phyloP scores from a whole-genome alignment of 2,797 vertebrate genomes.

The Oreonectes daqikongensis region DNA sequence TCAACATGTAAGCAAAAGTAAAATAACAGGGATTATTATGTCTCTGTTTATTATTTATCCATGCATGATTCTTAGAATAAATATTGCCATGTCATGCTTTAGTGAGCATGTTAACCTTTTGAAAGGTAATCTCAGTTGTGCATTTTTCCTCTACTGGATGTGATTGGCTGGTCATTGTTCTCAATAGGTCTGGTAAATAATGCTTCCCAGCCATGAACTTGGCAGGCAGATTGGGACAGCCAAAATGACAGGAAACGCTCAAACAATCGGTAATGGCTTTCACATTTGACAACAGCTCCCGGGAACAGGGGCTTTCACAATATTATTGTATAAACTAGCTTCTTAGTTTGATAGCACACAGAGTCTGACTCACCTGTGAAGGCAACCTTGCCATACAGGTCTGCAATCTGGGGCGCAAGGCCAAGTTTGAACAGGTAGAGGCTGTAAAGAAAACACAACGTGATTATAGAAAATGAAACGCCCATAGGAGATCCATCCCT shows the following conservation, averaged over 20 bases:
- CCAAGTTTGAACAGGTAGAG: slow-evolving; percentile 98
- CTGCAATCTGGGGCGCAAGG: slow-evolving; percentile 96
- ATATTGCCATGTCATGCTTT: slow-evolving; percentile 20
- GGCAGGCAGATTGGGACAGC: slow-evolving; percentile 53
- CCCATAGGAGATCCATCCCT: not conserved
- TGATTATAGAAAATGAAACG: not conserved
- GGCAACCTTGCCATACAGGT: slow-evolving; percentile 96
- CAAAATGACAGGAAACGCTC: slow-evolving; percentile 69
- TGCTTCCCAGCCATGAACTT: slow-evolving; percentile 57
- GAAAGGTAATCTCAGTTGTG: slow-evolving; percentile 12
- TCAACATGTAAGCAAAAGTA: not conserved
- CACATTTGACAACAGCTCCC: slow-evolving; percentile 60
- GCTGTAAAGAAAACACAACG: slow-evolving; percentile 69
- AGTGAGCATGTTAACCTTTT: slow-evolving; percentile 3
- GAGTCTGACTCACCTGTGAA: slow-evolving; percentile 88
- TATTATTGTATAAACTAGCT: slow-evolving; percentile 1
- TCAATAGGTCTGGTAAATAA: slow-evolving; percentile 41
- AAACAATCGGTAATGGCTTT: slow-evolving; percentile 71
- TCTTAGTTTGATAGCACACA: not conserved
- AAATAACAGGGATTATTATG: not conserved
- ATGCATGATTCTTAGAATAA: not conserved
- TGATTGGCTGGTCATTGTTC: slow-evolving; percentile 46
- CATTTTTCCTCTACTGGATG: slow-evolving; percentile 54
- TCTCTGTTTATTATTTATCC: not conserved
- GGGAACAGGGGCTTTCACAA: slow-evolving; percentile 7